A percentile compares a stretch with the other conserved stretches of the same genome.
Conservation (phyloP, 2,797 vertebrate genomes). For the Sphaeramia orbicularis region DNA sequence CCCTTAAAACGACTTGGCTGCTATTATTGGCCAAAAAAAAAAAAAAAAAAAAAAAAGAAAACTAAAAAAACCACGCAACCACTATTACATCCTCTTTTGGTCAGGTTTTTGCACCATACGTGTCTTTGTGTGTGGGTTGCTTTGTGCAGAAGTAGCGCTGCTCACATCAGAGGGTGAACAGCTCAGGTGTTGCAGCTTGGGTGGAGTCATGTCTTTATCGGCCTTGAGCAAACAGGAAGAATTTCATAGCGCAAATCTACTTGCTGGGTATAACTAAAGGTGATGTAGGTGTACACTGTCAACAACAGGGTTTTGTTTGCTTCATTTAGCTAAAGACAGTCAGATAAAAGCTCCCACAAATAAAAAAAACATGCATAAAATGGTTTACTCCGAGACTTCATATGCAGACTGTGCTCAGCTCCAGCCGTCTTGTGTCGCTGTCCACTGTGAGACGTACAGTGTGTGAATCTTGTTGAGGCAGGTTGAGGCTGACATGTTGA, state of each 20-base stretch:
- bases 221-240: conserved; percentile 2
- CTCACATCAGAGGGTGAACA: background rate
- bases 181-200: conserved; percentile 29
- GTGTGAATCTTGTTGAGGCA: conserved; percentile 60
- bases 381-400: background rate
- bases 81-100: background rate
- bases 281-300: background rate
- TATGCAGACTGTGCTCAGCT: background rate
- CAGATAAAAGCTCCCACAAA: background rate
- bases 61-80: no score
- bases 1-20: background rate
- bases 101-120: background rate
- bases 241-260: conserved; percentile 3
- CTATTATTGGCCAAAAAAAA: conserved; percentile 17
- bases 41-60: no score
- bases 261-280: background rate
- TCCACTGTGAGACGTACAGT: conserved; percentile 20
- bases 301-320: background rate
- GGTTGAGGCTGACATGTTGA: conserved; percentile 61
- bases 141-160: background rate
- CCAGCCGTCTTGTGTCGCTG: background rate
- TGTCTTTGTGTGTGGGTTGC: background rate
- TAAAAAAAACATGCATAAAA: background rate
- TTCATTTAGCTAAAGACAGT: background rate
- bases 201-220: conserved; percentile 22